phyloP scores from a whole-genome alignment of 2,888 invertebrate genomes.

The Opisthograptis luteolata region DNA sequence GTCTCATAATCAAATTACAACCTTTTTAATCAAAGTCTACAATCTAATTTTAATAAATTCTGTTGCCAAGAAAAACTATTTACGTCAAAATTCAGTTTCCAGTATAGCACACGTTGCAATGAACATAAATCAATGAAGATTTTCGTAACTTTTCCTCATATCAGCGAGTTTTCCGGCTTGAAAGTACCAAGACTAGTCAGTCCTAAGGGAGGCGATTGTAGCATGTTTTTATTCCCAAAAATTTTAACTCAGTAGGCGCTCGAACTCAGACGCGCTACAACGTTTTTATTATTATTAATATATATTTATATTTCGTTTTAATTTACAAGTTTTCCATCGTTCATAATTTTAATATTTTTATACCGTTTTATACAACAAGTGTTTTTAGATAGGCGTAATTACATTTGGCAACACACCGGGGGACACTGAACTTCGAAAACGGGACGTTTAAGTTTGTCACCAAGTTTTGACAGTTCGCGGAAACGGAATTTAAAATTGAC shows the following conservation, averaged over 20 bases:
- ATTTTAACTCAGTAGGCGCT: conserved; percentile 85
- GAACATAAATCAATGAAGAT: conserved; percentile 25
- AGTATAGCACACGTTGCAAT: conserved; percentile 41
- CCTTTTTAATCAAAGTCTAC: too few species aligned
- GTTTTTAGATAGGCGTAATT: conserved; percentile 80
- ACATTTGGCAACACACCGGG: conserved; percentile 51
- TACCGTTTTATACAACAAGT: conserved; percentile 83
- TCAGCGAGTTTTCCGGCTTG: conserved; percentile 44
- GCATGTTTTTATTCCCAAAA: conserved; percentile 85
- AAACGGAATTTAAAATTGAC: conserved; percentile 52
- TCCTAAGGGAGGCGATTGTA: conserved; percentile 80
- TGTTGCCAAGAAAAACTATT: too few species aligned
- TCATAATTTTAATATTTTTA: conserved; percentile 85
- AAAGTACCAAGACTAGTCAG: conserved; percentile 69
- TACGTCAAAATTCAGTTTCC: conserved; percentile 23
- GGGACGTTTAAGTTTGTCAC: conserved; percentile 35
- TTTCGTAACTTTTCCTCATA: conserved; percentile 40
- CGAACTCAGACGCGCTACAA: conserved; percentile 82
- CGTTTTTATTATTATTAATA: conserved; percentile 84
- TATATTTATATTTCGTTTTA: conserved; percentile 85
- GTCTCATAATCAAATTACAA: too few species aligned
- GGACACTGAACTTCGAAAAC: conserved; percentile 31
- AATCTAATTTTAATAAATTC: too few species aligned
- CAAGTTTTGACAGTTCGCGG: conserved; percentile 65
- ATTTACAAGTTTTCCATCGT: conserved; percentile 84